Conservation (phyloP, 2,888 invertebrate species). For the Drosophila recens region DNA sequence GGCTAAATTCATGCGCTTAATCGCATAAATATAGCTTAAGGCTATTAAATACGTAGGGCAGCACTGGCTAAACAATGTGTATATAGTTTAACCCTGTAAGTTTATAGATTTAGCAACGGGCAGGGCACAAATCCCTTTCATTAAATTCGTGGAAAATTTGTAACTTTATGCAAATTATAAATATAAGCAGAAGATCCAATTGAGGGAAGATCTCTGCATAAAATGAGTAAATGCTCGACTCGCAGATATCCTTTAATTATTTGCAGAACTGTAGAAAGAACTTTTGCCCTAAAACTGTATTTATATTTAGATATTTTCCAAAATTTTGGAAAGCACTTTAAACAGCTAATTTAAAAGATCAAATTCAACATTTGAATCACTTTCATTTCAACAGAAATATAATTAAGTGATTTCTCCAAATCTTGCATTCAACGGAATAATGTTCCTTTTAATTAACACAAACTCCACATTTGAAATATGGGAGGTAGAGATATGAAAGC, state of each 20-base stretch:
- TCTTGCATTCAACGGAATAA: too few species aligned
- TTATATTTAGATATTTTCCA: too few species aligned
- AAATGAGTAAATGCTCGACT: background rate
- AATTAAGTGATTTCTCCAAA: too few species aligned
- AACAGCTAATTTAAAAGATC: too few species aligned
- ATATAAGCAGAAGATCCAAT: background rate
- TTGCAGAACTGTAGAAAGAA: too few species aligned
- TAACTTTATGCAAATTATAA: slow-evolving; percentile 4
- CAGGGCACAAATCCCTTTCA: background rate
- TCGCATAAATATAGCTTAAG: slow-evolving; percentile 68
- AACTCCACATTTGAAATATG: too few species aligned
- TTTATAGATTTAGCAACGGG: background rate
- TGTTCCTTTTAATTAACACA: too few species aligned
- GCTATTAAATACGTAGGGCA: slow-evolving; percentile 42
- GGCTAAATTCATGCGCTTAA: slow-evolving; percentile 64
- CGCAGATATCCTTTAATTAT: background rate
- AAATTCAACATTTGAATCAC: too few species aligned
- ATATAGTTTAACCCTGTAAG: background rate
- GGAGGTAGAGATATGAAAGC: too few species aligned
- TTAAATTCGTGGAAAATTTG: background rate
- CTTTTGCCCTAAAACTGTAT: background rate
- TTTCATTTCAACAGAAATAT: too few species aligned
- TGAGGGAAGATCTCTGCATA: background rate
- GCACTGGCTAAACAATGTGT: slow-evolving; percentile 33
- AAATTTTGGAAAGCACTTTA: too few species aligned